Percentiles rank a stretch among this genome's conserved stretches.
Conservation (phyloP, 23 tunicate genomes). For the Diplosoma virens region DNA sequence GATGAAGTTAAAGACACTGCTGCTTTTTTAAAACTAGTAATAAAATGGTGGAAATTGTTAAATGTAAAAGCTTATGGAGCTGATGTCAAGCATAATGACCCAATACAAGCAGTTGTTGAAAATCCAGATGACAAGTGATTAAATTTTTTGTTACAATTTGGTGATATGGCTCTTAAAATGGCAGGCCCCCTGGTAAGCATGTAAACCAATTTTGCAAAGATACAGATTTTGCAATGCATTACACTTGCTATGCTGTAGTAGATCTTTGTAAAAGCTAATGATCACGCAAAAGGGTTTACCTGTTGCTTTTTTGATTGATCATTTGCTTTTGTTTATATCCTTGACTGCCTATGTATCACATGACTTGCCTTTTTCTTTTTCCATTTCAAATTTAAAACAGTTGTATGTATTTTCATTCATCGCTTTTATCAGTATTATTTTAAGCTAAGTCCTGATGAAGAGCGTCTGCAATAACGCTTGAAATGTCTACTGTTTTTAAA, state of each 20-base stretch:
- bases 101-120: not conserved
- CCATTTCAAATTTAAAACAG: no score
- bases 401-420: no score
- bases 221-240: not conserved
- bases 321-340: no score
- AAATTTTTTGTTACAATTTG: not conserved
- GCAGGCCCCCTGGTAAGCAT: not conserved
- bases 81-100: not conserved
- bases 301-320: no score
- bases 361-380: no score
- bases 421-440: no score
- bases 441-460: no score
- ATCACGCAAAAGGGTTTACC: no score
- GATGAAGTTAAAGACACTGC: not conserved
- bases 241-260: conserved; percentile 12
- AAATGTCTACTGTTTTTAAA: no score
- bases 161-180: conserved; percentile 6
- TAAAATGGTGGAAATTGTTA: not conserved
- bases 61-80: not conserved
- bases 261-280: no score
- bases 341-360: no score
- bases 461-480: no score
- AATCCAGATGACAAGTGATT: not conserved
- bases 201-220: not conserved
- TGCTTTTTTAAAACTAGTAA: not conserved